phyloP scores from a whole-genome alignment of 2,797 vertebrate species.

The Alfaro cultratus region DNA sequence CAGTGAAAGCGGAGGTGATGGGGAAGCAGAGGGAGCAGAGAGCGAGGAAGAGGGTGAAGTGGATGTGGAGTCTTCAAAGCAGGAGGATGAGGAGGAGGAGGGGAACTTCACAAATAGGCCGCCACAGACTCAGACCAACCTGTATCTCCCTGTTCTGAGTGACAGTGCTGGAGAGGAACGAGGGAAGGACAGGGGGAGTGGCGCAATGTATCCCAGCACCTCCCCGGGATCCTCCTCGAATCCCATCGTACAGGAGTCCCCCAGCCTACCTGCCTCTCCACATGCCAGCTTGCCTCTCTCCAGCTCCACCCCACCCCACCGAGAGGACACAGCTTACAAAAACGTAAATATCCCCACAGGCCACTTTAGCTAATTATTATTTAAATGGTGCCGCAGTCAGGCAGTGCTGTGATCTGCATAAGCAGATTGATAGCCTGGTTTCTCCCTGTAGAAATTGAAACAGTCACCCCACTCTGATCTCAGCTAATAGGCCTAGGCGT shows the following conservation, averaged over 20 bases:
- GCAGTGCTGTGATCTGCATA: constrained; percentile 84
- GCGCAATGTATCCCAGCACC: constrained; percentile 43
- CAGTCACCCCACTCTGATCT: constrained; percentile 85
- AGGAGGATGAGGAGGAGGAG: constrained; percentile 83
- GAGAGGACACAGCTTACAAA: constrained; percentile 92
- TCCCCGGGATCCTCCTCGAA: constrained; percentile 68
- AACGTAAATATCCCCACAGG: constrained; percentile 93
- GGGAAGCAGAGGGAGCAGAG: constrained; percentile 61
- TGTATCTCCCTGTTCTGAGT: constrained; percentile 62
- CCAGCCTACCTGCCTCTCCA: constrained; percentile 67
- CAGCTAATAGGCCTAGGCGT: constrained; percentile 80
- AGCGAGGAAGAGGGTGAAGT: constrained; percentile 85
- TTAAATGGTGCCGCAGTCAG: constrained; percentile 86
- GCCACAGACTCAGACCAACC: constrained; percentile 63
- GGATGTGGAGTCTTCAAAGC: constrained; percentile 82
- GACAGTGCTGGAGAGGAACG: constrained; percentile 63
- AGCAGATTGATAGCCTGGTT: constrained; percentile 86
- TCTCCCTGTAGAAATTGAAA: constrained; percentile 88
- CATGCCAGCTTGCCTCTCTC: constrained; percentile 79
- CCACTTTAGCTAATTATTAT: constrained; percentile 87
- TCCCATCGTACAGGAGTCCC: constrained; percentile 63
- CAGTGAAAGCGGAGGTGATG: constrained; percentile 83
- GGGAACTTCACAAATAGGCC: constrained; percentile 66
- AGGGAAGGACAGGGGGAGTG: constrained; percentile 72
- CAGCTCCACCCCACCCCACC: constrained; percentile 82